Evolutionary conservation across 2,888 invertebrate genomes (phyloP).

Genomic region (Hemistola chrysoprasaria): DNA sequence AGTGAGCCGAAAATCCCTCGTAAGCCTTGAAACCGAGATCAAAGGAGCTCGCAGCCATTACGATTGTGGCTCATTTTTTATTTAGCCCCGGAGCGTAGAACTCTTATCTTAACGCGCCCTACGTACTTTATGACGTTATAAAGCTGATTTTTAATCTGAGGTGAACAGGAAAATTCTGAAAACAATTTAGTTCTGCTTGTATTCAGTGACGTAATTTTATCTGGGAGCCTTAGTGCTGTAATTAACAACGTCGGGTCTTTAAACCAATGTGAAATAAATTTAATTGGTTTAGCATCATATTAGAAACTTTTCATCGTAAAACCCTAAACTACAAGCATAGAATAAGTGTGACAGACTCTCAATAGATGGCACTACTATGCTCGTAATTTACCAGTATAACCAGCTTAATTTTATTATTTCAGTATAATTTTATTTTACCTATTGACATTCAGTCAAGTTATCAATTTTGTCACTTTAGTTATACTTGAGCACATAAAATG

Average conservation of each 20-base stretch:
- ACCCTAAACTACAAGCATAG: no score
- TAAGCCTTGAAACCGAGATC: slow-evolving; percentile 80
- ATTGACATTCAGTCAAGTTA: no score
- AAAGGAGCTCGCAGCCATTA: slow-evolving; percentile 73
- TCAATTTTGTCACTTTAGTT: no score
- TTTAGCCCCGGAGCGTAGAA: slow-evolving; percentile 62
- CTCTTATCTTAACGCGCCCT: slow-evolving; percentile 75
- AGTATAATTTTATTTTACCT: no score
- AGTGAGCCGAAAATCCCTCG: slow-evolving; percentile 69
- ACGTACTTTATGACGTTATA: slow-evolving; percentile 79
- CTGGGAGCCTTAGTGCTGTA: no score
- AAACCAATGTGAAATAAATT: no score
- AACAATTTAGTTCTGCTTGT: slow-evolving; percentile 46
- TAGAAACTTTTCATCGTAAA: no score
- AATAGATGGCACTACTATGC: slow-evolving; percentile 14
- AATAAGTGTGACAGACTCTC: background rate
- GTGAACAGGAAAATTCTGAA: slow-evolving; percentile 56
- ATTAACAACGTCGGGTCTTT: no score
- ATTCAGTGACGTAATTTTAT: slow-evolving; percentile 31
- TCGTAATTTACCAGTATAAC: no score
- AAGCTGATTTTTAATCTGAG: slow-evolving; percentile 82
- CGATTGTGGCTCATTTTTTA: slow-evolving; percentile 82
- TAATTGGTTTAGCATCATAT: no score
- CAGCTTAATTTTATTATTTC: no score
- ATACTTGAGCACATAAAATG: no score